A percentile compares a stretch with the other conserved stretches of the same genome.
phyloP scores from a whole-genome alignment of 2,113 vertebrate species.

The Glaucomys volans region DNA sequence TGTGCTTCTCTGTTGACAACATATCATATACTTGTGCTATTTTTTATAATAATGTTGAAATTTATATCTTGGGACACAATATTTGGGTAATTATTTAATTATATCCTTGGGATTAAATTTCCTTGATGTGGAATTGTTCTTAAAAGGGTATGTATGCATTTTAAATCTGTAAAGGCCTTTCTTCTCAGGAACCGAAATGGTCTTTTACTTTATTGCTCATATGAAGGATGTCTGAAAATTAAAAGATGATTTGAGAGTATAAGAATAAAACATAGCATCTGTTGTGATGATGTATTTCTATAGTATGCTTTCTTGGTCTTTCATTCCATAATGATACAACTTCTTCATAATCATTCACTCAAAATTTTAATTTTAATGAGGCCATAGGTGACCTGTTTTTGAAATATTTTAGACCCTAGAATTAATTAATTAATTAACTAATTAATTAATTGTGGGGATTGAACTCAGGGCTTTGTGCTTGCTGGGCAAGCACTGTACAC shows the following conservation, averaged over 20 bases:
- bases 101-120: slow-evolving; percentile 48
- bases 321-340: neutral
- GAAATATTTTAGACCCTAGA: neutral
- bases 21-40: neutral
- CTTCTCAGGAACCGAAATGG: neutral
- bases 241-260: neutral
- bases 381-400: neutral
- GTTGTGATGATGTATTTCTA: neutral
- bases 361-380: slow-evolving; percentile 6
- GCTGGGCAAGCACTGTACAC: neutral
- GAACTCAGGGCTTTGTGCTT: neutral
- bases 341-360: slow-evolving; percentile 14
- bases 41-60: slow-evolving; percentile 11
- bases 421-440: too few relatives aligned
- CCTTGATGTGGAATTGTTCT: slow-evolving; percentile 24
- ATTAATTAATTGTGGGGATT: neutral
- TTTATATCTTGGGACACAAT: slow-evolving; percentile 17
- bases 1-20: neutral
- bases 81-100: slow-evolving; percentile 6
- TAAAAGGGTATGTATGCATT: neutral
- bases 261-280: neutral
- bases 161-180: neutral
- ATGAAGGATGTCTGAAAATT: slow-evolving; percentile 25
- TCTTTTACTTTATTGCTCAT: slow-evolving; percentile 28
- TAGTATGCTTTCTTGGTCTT: neutral